These are phyloP conservation scores for Mormyrops attenuatus DNA, from an alignment of 2,797 vertebrate genomes.

Conservation along the genomic window DNA sequence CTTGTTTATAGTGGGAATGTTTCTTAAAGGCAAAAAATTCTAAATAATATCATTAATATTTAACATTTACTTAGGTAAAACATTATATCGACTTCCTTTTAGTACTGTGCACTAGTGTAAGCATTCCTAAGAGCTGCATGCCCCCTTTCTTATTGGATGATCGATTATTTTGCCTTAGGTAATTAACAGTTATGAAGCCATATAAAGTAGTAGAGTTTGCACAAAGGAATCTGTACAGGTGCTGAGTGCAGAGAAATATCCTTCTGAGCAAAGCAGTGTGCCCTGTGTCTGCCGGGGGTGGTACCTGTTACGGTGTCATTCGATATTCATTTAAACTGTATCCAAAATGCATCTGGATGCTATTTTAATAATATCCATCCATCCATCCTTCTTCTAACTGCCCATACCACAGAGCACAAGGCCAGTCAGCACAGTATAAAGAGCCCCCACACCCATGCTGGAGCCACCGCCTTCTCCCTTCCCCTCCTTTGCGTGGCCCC, in stretches of 20 bases:
- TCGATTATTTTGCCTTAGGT: not conserved
- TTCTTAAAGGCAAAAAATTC: not conserved
- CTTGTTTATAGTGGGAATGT: not conserved
- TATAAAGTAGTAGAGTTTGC: not conserved
- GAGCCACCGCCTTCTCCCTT: not conserved
- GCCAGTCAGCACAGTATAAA: not conserved
- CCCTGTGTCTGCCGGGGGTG: not conserved
- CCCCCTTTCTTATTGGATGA: not conserved
- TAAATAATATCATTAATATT: not conserved
- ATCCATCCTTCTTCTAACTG: not conserved
- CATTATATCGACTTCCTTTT: not conserved
- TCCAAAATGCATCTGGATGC: not conserved
- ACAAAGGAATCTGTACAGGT: not conserved
- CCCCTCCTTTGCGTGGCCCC: not conserved
- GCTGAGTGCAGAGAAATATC: not conserved
- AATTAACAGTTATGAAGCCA: not conserved
- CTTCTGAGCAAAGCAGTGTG: not conserved
- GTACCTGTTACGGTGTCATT: not conserved
- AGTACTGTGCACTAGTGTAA: not conserved
- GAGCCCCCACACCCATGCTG: not conserved
- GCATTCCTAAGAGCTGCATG: not conserved
- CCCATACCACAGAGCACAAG: not conserved
- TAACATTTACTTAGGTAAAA: not conserved
- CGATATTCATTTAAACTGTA: not conserved
- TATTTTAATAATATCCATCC: not conserved